Percentiles rank a stretch among this genome's conserved stretches.
Evolutionary conservation across 1,140 invertebrate species (phyloP).

Genomic region (Riptortus pedestris): DNA sequence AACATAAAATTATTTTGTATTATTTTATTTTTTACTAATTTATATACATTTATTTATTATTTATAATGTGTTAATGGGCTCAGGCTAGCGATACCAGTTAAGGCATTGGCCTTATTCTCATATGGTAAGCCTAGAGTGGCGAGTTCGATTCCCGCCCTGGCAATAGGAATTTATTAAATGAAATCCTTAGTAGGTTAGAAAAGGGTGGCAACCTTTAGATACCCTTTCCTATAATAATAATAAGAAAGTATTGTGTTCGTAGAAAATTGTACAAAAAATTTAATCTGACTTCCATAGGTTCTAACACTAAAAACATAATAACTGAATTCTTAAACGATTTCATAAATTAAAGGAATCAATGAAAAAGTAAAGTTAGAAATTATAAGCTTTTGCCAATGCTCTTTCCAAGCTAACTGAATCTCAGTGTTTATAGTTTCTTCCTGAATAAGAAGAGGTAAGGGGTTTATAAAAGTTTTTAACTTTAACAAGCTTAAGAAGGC

Average conservation of each 20-base stretch:
- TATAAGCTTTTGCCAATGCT: constrained; percentile 2
- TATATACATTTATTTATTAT: too few relatives aligned
- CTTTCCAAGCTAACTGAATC: not conserved
- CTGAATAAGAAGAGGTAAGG: constrained; percentile 2
- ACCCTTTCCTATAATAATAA: not conserved
- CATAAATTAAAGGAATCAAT: not conserved
- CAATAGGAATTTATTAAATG: too few relatives aligned
- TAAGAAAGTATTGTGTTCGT: not conserved
- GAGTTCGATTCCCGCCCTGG: too few relatives aligned
- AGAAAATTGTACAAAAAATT: not conserved
- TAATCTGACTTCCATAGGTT: not conserved
- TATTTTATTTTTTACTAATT: too few relatives aligned
- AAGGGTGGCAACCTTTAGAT: too few relatives aligned
- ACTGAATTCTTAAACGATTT: not conserved
- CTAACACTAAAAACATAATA: not conserved
- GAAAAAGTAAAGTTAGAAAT: not conserved
- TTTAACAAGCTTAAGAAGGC: constrained; percentile 16
- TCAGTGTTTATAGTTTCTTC: constrained; percentile 10
- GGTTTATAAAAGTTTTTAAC: constrained; percentile 19
- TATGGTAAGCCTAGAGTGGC: too few relatives aligned
- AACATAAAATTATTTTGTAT: too few relatives aligned
- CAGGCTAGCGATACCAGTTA: too few relatives aligned
- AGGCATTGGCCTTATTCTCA: too few relatives aligned
- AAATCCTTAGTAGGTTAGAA: too few relatives aligned
- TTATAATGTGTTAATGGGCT: too few relatives aligned